phyloP scores from a whole-genome alignment of 2,797 vertebrate species.

The Caiman crocodilus region DNA sequence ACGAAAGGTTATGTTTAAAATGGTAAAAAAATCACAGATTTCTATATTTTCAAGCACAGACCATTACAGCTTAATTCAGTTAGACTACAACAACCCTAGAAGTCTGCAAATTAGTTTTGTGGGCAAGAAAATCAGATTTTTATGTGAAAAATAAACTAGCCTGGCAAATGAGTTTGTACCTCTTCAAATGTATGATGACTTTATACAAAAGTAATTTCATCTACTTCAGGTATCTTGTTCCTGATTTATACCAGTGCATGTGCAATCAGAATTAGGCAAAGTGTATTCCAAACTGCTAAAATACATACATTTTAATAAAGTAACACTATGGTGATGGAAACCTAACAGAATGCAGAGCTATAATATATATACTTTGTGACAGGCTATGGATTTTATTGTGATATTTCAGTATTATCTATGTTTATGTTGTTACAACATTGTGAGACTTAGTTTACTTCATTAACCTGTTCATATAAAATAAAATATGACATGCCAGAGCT shows the following conservation, averaged over 20 bases:
- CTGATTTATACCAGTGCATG: neutral
- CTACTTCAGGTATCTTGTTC: neutral
- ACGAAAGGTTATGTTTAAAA: neutral
- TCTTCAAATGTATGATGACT: neutral
- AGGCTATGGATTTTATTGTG: too few relatives aligned
- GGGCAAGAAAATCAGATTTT: neutral
- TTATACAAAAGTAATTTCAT: neutral
- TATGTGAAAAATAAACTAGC: accelerated
- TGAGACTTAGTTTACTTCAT: too few relatives aligned
- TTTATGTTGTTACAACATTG: too few relatives aligned
- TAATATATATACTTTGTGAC: neutral
- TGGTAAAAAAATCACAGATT: constrained; percentile 16
- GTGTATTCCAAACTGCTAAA: neutral
- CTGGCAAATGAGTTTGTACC: neutral
- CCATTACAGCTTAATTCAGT: constrained; percentile 27
- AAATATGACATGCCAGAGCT: too few relatives aligned
- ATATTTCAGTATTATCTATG: too few relatives aligned
- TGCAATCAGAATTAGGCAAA: neutral
- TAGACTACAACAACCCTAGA: constrained; percentile 18
- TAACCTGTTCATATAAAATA: too few relatives aligned
- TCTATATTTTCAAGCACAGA: constrained; percentile 46
- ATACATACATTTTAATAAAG: neutral
- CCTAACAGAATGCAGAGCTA: neutral
- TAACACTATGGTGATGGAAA: neutral
- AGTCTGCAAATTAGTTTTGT: constrained; percentile 30